phyloP scores from a whole-genome alignment of 1,140 invertebrate genomes.

The Hetaerina americana region DNA sequence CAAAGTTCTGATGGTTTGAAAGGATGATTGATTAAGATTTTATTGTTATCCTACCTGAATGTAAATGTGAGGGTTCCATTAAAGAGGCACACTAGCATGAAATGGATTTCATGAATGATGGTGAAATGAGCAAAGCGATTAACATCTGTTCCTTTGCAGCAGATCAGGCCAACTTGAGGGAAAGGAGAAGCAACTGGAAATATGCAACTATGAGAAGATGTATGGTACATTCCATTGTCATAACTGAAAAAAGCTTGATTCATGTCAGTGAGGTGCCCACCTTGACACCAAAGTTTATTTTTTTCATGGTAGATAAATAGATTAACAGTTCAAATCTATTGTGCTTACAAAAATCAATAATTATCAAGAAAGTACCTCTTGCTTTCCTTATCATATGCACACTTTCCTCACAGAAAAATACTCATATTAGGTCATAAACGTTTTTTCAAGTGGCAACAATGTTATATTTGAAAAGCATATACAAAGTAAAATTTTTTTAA shows the following conservation, averaged over 20 bases:
- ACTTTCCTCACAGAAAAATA: neutral
- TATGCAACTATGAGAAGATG: neutral
- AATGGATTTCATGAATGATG: neutral
- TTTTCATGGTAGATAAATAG: neutral
- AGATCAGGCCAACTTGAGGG: neutral
- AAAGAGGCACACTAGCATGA: too few species aligned
- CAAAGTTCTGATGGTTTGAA: too few species aligned
- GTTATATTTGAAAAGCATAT: neutral
- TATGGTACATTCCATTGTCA: neutral
- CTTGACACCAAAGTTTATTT: too few species aligned
- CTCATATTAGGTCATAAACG: neutral
- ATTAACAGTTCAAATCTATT: neutral
- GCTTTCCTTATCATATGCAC: neutral
- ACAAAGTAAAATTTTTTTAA: slow-evolving; percentile 1
- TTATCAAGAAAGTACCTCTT: neutral
- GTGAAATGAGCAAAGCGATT: neutral
- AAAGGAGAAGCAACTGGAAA: neutral
- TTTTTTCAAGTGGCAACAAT: neutral
- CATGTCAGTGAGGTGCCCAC: neutral
- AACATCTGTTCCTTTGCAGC: neutral
- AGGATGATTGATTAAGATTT: too few species aligned
- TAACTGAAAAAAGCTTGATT: neutral
- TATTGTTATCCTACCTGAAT: too few species aligned
- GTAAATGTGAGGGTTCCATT: neutral
- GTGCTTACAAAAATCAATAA: too few species aligned